A percentile compares a stretch with the other conserved stretches of the same genome.
Evolutionary conservation across 2,888 invertebrate species (phyloP).

Genomic region (Philopedon plagiatum): DNA sequence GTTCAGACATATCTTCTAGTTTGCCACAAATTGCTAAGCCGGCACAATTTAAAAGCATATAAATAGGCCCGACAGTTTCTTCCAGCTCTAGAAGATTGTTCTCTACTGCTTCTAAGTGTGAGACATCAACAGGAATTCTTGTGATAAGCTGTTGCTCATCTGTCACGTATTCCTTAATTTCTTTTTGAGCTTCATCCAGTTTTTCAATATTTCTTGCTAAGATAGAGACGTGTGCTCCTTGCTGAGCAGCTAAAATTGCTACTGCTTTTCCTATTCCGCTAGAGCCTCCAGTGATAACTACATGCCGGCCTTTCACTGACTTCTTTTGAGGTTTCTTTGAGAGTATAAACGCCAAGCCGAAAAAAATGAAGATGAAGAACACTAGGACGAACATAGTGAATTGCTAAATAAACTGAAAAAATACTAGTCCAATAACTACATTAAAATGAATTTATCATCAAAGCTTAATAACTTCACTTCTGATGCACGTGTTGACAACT

Average conservation of each 20-base stretch:
- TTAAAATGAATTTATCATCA: no score
- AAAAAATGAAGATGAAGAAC: not conserved
- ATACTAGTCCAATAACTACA: not conserved
- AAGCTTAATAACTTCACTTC: no score
- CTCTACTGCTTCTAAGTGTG: conserved; percentile 71
- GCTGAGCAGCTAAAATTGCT: conserved; percentile 82
- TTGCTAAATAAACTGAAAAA: not conserved
- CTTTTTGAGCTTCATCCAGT: conserved; percentile 76
- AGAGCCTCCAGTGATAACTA: conserved; percentile 92
- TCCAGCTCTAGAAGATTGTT: conserved; percentile 66
- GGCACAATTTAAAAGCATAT: conserved; percentile 94
- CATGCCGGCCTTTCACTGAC: conserved; percentile 70
- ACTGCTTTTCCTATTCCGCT: conserved; percentile 94
- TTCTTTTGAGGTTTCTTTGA: conserved; percentile 16
- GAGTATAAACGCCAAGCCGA: conserved; percentile 12
- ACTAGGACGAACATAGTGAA: not conserved
- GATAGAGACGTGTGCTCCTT: conserved; percentile 92
- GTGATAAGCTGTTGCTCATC: conserved; percentile 74
- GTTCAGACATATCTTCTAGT: conserved; percentile 82
- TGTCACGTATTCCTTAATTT: conserved; percentile 71
- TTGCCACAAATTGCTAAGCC: conserved; percentile 87
- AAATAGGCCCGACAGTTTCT: conserved; percentile 82
- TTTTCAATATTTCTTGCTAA: conserved; percentile 85
- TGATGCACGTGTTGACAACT: no score
- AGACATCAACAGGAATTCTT: conserved; percentile 79